Percentiles rank a stretch among this genome's conserved stretches.
Conservation (phyloP, 2,113 vertebrate genomes). For the Ancistrus triradiatus region DNA sequence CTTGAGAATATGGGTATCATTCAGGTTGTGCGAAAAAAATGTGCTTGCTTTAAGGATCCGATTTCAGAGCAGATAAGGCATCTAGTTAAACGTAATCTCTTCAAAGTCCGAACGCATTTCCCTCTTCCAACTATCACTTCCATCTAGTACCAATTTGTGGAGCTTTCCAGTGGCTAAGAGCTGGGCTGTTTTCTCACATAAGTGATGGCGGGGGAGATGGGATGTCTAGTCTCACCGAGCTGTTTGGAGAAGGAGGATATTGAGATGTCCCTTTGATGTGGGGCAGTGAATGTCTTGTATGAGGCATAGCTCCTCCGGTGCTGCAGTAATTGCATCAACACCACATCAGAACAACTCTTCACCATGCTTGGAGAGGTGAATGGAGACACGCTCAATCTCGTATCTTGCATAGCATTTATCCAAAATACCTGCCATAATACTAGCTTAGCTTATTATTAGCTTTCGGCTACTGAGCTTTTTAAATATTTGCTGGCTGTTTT, state of each 20-base stretch:
- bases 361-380: constrained; percentile 14
- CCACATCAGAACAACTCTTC: constrained; percentile 34
- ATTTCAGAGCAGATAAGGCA: too few relatives aligned
- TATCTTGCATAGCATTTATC: too few relatives aligned
- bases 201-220: constrained; percentile 26
- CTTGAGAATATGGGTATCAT: too few relatives aligned
- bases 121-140: constrained; percentile 1
- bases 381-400: too few relatives aligned
- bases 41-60: too few relatives aligned
- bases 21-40: too few relatives aligned
- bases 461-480: too few relatives aligned
- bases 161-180: constrained; percentile 13
- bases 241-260: constrained; percentile 29
- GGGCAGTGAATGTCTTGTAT: constrained; percentile 24
- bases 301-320: constrained; percentile 26
- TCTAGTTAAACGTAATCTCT: background rate
- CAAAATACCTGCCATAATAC: too few relatives aligned
- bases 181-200: constrained; percentile 10
- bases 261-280: constrained; percentile 46
- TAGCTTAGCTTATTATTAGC: too few relatives aligned
- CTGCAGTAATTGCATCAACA: constrained; percentile 33
- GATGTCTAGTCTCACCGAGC: constrained; percentile 25
- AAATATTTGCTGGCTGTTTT: too few relatives aligned
- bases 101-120: background rate
- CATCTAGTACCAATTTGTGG: background rate